Base-by-base conservation (phyloP, 2,113 vertebrate species). In the Muntiacus reevesi region DNA sequence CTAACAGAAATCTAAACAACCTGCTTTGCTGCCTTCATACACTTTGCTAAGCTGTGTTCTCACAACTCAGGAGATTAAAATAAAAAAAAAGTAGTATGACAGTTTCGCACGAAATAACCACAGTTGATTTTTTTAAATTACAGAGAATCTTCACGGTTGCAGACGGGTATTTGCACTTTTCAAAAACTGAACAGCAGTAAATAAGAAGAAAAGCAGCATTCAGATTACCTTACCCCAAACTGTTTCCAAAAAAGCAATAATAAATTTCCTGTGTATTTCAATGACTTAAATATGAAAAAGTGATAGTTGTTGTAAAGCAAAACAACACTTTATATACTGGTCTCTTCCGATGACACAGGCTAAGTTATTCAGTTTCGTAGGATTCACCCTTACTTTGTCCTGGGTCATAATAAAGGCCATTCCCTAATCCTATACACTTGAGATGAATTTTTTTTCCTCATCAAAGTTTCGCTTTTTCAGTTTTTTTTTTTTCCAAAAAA, bases 1-100 rank as follows among this genome's bases (percentile, higher is more conserved):
- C 96, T 89, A 86, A 94, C 96, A 95, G 94, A 98, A 94, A 98
- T 98, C 97, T 98, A 87, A 98, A 78, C 50, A 97, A 76, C 89
- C 94, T 96, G 87, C 79, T 97, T 97, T 91, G 74, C 64, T 89
- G 96, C 96, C 57, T 97, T 96, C 81, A 64, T 71, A 98, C 79
- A 97, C 88, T 94, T 91, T 95, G 89, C 90, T 89, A 94, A 89
- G 74, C 89, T 96, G 91, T 93, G 91, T 76, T 98, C 89, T 88
- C 33, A 97, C n/a, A 96, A 97, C 87, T 96, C 90, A 90, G 92
- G 96, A 97, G 92, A 97, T 98, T 87, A 98, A 87, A 86, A 33
- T 92, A 0, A 23, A 93, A 94, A 90, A 71, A 76, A 76, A 83
- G 62, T 2, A 94, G 52, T 67, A 91, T 95, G 87, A 60, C 57